These are phyloP conservation scores for Eubucco bourcierii DNA, from an alignment of 2,113 vertebrate species.

Conservation along the genomic window DNA sequence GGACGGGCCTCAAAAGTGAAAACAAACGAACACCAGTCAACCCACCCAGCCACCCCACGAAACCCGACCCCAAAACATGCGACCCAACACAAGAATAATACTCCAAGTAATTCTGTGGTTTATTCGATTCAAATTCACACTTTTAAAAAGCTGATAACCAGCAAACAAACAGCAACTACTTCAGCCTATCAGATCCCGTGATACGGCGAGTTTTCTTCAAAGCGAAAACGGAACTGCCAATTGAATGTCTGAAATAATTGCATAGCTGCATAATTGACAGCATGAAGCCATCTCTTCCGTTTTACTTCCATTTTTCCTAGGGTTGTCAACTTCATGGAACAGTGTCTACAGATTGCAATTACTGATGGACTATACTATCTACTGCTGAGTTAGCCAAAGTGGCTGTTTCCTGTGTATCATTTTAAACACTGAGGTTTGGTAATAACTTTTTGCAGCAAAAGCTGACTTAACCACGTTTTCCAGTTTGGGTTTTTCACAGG, in stretches of 20 bases:
- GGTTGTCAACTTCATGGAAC: accelerated
- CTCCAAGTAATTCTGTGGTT: not conserved
- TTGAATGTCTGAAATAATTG: not conserved
- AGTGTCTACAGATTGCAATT: no score
- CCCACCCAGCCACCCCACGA: no score
- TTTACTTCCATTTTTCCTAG: not conserved
- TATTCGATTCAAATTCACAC: accelerated
- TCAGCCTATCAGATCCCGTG: accelerated
- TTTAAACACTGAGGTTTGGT: not conserved
- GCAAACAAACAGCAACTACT: no score
- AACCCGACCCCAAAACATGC: no score
- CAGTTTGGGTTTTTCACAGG: accelerated
- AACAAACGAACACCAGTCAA: no score
- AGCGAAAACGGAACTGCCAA: not conserved
- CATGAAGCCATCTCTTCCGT: not conserved
- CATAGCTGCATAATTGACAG: accelerated
- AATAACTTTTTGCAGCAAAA: not conserved
- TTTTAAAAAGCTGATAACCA: not conserved
- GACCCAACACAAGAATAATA: no score
- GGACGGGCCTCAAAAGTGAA: no score
- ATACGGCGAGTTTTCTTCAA: accelerated
- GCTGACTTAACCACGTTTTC: not conserved
- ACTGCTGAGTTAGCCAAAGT: no score
- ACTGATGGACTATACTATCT: no score
- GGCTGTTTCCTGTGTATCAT: accelerated